Base-by-base conservation (phyloP, 2,888 invertebrate species). In the Coelopa pilipes region DNA sequence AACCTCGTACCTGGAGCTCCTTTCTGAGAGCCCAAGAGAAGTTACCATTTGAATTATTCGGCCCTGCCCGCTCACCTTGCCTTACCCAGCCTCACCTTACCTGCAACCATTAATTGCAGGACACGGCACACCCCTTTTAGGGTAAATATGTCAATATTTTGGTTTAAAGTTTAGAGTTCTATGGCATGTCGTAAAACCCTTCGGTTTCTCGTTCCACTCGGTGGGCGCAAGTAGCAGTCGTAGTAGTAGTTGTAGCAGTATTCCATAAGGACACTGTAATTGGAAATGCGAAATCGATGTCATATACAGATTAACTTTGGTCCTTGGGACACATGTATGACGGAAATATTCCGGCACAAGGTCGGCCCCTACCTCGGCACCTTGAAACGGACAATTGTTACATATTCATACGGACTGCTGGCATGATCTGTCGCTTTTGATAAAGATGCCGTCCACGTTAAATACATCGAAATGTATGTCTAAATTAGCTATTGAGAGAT, bases 91-190 rank as follows among this genome's bases (percentile, higher is more conserved):
- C 34, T 34, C 17, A n/a, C 21, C 5, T 70, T 70, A 70, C 70
- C 70, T 70, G 67, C 49, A 74, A 63, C 76, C 77, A 81, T 85
- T 84, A 84, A 85, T 84, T 83, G 81, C 78, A 74, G 80, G 75
- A 84, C 83, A 84, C 84, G 82, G 82, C 82, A 83, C 83, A 85
- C 85, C 83, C 81, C 84, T 82, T 83, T 78, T 63, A 68, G 34
- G 17, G 34, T 34, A 21, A 50, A 72, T 66, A 68, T 66, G 73
- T 68, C 78, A 77, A 80, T 80, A 78, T 82, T 82, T 81, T 82
- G 83, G 81, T 82, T 81, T 55, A 76, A 78, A 77, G 78, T 75
- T 76, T 73, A 81, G 75, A 72, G 75, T 78, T 78, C 74, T 66
- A 59, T 53, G 55, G 57, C 47, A 21, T n/a, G 67, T 59, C 72